Percentiles rank a stretch among this genome's conserved stretches.
These are phyloP conservation scores for Dorcus hopei DNA, from an alignment of 2,888 invertebrate species.

Conservation along the genomic window DNA sequence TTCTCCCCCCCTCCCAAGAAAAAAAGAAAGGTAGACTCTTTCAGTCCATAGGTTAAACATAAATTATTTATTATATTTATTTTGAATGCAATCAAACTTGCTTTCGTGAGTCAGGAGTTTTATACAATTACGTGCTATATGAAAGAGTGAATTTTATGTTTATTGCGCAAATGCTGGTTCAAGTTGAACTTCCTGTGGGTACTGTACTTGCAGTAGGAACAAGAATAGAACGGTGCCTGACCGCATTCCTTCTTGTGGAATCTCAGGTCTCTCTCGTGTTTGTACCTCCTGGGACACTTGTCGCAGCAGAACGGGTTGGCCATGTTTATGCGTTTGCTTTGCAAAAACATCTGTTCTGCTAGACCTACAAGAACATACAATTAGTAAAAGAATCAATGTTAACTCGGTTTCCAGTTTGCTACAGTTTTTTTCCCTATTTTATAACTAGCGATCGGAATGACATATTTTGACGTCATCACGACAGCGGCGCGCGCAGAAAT, in stretches of 20 bases:
- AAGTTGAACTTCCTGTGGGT: conserved; percentile 16
- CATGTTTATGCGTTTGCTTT: conserved; percentile 12
- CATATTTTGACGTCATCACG: too few species aligned
- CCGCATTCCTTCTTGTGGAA: conserved; percentile 4
- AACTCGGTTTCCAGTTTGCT: too few species aligned
- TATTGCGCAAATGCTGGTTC: conserved; percentile 11
- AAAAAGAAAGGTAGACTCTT: too few species aligned
- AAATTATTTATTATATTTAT: too few species aligned
- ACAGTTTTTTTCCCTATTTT: too few species aligned
- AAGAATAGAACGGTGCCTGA: conserved; percentile 2
- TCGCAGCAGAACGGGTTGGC: conserved; percentile 14
- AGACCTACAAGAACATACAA: too few species aligned
- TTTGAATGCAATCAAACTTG: too few species aligned
- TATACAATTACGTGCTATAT: background rate
- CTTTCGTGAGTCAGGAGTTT: background rate
- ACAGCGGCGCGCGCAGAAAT: too few species aligned
- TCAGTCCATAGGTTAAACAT: too few species aligned
- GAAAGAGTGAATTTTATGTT: conserved; percentile 10
- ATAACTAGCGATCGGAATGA: too few species aligned
- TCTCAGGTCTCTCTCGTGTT: background rate
- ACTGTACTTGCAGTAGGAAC: conserved; percentile 14
- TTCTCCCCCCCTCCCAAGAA: too few species aligned
- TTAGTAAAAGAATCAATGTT: too few species aligned
- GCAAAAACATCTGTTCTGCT: background rate
- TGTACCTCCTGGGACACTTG: conserved; percentile 4